A percentile compares a stretch with the other conserved stretches of the same genome.
Conservation (phyloP, 2,888 invertebrate species). For the Volucella inanis region DNA sequence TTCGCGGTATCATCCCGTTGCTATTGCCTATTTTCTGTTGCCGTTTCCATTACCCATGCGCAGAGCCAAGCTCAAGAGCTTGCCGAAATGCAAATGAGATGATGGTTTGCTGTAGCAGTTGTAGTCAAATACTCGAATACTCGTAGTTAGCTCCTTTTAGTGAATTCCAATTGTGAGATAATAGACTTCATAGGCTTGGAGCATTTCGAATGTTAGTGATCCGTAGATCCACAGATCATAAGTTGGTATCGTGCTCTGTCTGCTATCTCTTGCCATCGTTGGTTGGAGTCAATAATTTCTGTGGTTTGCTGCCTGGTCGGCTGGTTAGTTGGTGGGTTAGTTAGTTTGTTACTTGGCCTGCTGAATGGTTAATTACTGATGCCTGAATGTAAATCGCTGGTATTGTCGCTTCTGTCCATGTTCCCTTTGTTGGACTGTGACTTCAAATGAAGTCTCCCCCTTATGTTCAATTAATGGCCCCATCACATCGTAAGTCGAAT, state of each 20-base stretch:
- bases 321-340: too few relatives aligned
- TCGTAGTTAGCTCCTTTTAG: conserved; percentile 50
- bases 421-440: conserved; percentile 1
- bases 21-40: conserved; percentile 18
- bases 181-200: conserved; percentile 50
- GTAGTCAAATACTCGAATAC: background rate
- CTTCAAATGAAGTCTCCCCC: background rate
- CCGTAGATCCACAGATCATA: conserved; percentile 71
- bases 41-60: conserved; percentile 1
- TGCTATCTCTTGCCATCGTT: conserved; percentile 33
- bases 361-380: conserved; percentile 73
- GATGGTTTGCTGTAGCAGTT: conserved; percentile 41
- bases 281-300: conserved; percentile 50
- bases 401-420: conserved; percentile 53
- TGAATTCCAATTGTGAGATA: conserved; percentile 69
- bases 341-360: conserved; percentile 8
- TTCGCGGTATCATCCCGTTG: conserved; percentile 34
- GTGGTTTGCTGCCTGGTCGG: conserved; percentile 5
- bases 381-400: conserved; percentile 64
- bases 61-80: background rate
- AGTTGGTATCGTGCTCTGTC: conserved; percentile 65
- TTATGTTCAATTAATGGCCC: conserved; percentile 54
- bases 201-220: conserved; percentile 66
- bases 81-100: conserved; percentile 67
- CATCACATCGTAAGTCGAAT: conserved; percentile 24